phyloP scores from a whole-genome alignment of 2,888 invertebrate genomes.

The Hypselothyrea guttata region DNA sequence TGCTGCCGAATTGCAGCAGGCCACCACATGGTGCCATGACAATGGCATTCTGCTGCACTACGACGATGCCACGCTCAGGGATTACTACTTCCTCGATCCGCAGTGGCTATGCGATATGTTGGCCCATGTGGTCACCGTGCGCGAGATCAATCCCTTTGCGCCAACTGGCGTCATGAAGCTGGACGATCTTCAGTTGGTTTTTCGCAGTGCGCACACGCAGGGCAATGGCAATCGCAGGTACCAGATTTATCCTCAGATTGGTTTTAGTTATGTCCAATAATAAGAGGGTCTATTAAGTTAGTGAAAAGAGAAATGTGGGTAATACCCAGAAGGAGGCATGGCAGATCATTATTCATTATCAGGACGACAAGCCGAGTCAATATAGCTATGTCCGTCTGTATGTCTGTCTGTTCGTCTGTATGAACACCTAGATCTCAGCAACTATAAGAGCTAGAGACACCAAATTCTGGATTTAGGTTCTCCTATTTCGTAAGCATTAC shows the following conservation, averaged over 20 bases:
- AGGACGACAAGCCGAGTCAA: too few species aligned
- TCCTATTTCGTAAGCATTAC: too few species aligned
- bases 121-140: constrained; percentile 97
- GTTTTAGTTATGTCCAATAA: too few species aligned
- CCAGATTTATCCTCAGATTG: neutral
- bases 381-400: too few species aligned
- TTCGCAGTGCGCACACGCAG: constrained; percentile 92
- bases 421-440: too few species aligned
- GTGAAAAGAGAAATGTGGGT: too few species aligned
- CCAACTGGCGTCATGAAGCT: constrained; percentile 96
- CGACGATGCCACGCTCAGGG: constrained; percentile 95
- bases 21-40: constrained; percentile 98
- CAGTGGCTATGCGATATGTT: constrained; percentile 99
- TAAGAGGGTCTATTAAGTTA: too few species aligned
- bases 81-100: constrained; percentile 97
- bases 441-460: too few species aligned
- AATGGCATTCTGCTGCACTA: constrained; percentile 97
- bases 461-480: too few species aligned
- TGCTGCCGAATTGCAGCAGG: constrained; percentile 95
- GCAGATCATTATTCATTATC: too few species aligned
- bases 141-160: constrained; percentile 98
- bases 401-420: too few species aligned
- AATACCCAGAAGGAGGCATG: too few species aligned
- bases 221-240: constrained; percentile 85
- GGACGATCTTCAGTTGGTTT: constrained; percentile 94